phyloP scores from a whole-genome alignment of 2,113 vertebrate genomes.

The Psittacus erithacus region DNA sequence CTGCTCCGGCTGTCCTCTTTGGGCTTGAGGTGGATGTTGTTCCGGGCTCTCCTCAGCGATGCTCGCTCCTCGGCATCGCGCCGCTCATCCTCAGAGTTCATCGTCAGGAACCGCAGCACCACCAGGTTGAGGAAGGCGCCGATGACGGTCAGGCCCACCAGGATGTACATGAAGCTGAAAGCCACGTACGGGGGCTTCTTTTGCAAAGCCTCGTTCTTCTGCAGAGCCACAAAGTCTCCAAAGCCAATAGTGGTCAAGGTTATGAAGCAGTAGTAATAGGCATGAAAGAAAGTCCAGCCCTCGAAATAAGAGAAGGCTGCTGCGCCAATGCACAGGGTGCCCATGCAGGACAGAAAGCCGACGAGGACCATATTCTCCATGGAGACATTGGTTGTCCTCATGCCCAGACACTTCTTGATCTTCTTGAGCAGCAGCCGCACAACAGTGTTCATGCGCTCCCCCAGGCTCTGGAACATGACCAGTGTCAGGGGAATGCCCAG shows the following conservation, averaged over 20 bases:
- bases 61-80: conserved; percentile 84
- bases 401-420: conserved; percentile 86
- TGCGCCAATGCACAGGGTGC: conserved; percentile 90
- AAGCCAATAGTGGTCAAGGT: conserved; percentile 98
- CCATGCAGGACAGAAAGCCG: conserved; percentile 91
- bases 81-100: conserved; percentile 87
- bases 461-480: conserved; percentile 98
- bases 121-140: conserved; percentile 97
- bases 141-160: conserved; percentile 92
- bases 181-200: conserved; percentile 92
- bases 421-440: conserved; percentile 88
- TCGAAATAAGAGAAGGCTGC: conserved; percentile 93
- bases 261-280: conserved; percentile 98
- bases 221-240: conserved; percentile 96
- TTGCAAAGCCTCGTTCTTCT: conserved; percentile 93
- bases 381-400: conserved; percentile 86
- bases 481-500: conserved; percentile 94
- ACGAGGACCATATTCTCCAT: conserved; percentile 96
- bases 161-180: conserved; percentile 98
- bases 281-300: conserved; percentile 97
- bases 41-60: conserved; percentile 73
- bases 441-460: conserved; percentile 94
- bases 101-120: conserved; percentile 93
- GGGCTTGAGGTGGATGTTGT: conserved; percentile 69
- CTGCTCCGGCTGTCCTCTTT: conserved; percentile 70